Conservation (phyloP, 2,888 invertebrate genomes). For the Leistus spinibarbis region DNA sequence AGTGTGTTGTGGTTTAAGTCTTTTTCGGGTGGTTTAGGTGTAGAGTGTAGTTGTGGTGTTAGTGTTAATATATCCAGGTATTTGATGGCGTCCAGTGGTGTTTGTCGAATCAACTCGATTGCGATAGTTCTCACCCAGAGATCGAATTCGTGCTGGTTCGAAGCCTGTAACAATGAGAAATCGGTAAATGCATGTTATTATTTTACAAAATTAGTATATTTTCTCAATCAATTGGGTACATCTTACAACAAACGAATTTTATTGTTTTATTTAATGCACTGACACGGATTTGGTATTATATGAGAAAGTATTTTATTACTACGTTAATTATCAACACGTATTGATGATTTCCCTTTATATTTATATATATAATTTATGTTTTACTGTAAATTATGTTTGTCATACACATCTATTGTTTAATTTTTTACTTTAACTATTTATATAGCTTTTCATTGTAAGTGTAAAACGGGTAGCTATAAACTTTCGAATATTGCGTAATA, state of each 20-base stretch:
- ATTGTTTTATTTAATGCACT: not conserved
- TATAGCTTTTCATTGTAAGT: not conserved
- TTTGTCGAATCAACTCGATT: slow-evolving; percentile 75
- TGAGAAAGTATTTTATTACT: not conserved
- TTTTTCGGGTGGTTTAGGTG: slow-evolving; percentile 44
- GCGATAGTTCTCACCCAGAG: slow-evolving; percentile 77
- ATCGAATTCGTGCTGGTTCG: slow-evolving; percentile 71
- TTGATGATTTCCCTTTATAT: not conserved
- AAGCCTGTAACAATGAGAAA: slow-evolving; percentile 63
- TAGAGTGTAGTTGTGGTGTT: slow-evolving; percentile 49
- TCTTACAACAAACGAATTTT: not conserved
- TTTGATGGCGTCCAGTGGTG: slow-evolving; percentile 73
- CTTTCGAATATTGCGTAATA: too few relatives aligned
- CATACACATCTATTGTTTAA: not conserved
- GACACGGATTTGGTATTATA: not conserved
- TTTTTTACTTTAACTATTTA: not conserved
- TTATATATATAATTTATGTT: not conserved
- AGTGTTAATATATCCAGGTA: slow-evolving; percentile 73
- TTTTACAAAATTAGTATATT: not conserved
- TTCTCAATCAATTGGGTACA: not conserved
- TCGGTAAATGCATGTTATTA: slow-evolving; percentile 5
- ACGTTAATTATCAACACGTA: not conserved
- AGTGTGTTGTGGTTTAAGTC: slow-evolving; percentile 50
- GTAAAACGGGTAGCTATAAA: not conserved
- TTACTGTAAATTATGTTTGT: not conserved